phyloP scores from a whole-genome alignment of 2,888 invertebrate species.

The Oligia strigilis region DNA sequence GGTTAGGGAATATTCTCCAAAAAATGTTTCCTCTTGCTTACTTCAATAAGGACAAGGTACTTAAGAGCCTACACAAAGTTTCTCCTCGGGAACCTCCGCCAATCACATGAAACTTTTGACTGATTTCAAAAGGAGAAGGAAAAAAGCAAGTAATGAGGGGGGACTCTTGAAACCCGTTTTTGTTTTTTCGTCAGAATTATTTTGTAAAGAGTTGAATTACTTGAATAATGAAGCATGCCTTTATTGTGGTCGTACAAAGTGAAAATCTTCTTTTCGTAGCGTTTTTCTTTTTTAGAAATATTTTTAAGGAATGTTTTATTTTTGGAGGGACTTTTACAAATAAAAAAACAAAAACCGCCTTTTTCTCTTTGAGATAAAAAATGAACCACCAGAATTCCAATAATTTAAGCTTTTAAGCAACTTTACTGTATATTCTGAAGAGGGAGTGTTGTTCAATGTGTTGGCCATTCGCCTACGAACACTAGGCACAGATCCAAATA shows the following conservation, averaged over 20 bases:
- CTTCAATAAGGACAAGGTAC: conserved; percentile 41
- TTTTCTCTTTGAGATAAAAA: neutral
- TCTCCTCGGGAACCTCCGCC: conserved; percentile 38
- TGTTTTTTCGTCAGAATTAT: conserved; percentile 57
- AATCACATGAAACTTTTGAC: conserved; percentile 64
- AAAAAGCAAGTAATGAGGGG: conserved; percentile 48
- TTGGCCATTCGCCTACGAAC: conserved; percentile 40
- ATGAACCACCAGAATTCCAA: neutral
- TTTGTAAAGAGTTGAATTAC: conserved; percentile 52
- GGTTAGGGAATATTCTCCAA: conserved; percentile 50
- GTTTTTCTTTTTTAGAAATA: neutral
- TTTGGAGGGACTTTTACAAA: neutral
- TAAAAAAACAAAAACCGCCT: no score
- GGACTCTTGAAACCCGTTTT: conserved; percentile 47
- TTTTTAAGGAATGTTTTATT: conserved; percentile 19
- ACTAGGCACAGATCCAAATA: conserved; percentile 42
- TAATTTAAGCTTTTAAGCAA: neutral
- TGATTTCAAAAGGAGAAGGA: conserved; percentile 52
- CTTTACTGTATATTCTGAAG: neutral
- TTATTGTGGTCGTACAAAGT: conserved; percentile 45
- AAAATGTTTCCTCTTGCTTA: conserved; percentile 48
- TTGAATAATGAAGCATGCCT: conserved; percentile 28
- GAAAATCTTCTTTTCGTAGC: conserved; percentile 10
- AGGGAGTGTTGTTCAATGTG: neutral
- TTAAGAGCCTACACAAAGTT: conserved; percentile 63